These are phyloP conservation scores for Oreohelix idahoensis DNA, from an alignment of 1,140 invertebrate genomes.

Conservation along the genomic window DNA sequence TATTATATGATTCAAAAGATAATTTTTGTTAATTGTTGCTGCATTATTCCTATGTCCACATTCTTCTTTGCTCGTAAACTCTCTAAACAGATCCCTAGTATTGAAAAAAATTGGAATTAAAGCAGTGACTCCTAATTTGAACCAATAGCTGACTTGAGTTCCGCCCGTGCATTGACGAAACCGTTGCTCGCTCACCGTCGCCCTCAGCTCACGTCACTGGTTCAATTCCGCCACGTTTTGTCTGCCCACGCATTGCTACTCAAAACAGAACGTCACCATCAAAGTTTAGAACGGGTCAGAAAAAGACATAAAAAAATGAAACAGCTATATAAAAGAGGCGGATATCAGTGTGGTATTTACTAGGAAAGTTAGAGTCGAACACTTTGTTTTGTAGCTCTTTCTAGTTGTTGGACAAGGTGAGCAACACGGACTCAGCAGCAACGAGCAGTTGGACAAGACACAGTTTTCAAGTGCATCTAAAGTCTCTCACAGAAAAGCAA, in stretches of 20 bases:
- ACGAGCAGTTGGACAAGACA: too few relatives aligned
- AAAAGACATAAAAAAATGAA: not conserved
- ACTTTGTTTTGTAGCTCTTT: not conserved
- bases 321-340: not conserved
- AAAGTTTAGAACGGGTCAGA: not conserved
- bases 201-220: not conserved
- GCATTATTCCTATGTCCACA: too few relatives aligned
- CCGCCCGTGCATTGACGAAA: not conserved
- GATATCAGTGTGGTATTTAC: not conserved
- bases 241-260: not conserved
- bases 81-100: too few relatives aligned
- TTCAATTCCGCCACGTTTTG: not conserved
- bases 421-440: too few relatives aligned
- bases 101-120: too few relatives aligned
- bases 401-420: not conserved
- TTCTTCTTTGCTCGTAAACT: too few relatives aligned
- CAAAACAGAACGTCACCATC: not conserved
- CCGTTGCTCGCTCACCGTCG: not conserved
- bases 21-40: too few relatives aligned
- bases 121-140: not conserved
- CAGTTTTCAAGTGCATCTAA: not conserved
- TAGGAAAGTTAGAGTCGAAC: not conserved
- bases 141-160: not conserved
- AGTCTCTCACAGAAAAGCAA: not conserved
- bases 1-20: too few relatives aligned